Base-by-base conservation (phyloP, 2,888 invertebrate species). In the Microdon myrmicae region DNA sequence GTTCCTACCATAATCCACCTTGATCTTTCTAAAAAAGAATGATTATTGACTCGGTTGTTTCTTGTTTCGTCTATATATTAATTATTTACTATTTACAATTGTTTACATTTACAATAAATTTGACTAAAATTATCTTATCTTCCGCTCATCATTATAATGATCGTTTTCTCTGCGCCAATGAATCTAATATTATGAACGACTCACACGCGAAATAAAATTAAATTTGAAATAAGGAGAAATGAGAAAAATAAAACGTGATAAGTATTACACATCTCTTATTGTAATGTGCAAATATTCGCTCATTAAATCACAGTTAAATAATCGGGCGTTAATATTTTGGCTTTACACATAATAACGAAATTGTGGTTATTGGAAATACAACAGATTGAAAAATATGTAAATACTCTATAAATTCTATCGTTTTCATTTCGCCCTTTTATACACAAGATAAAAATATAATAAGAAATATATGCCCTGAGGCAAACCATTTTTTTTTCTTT, bases 281-380 rank as follows among this genome's bases (percentile, higher is more conserved):
- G 38, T 43, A 53, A 58, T 31, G 56, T 58, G 28, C 23, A 47
- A 49, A 12, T 7, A 51, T 64, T 47, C 53, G 58, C 43, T 43
- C 28, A 64, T 64, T 58, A 64, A 59, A 64, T 64, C 64, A 64
- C 64, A 64, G 64, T 64, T 41, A 64, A 51, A 64, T 51, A 64
- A 64, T 51, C 43, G 58, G 64, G 51, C 41, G 28, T 37, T 29
- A 26, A 8, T 16, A 31, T 25, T 5, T 39, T 29, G 16, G 6
- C 31, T 14, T 12, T 13, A 12, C 25, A 28, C 39, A 34, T 22
- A 26, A 51, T 25, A 39, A 49, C n/a, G n/a, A n/a, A n/a, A n/a
- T n/a, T n/a, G n/a, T n/a, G n/a, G n/a, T n/a, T n/a, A n/a, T n/a
- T n/a, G n/a, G n/a, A n/a, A n/a, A n/a, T n/a, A n/a, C n/a, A n/a